Evolutionary conservation across 1,140 invertebrate genomes (phyloP), one percentile per base, ranked within the genome.

Genomic region (Druon quercuslanigerum): DNA sequence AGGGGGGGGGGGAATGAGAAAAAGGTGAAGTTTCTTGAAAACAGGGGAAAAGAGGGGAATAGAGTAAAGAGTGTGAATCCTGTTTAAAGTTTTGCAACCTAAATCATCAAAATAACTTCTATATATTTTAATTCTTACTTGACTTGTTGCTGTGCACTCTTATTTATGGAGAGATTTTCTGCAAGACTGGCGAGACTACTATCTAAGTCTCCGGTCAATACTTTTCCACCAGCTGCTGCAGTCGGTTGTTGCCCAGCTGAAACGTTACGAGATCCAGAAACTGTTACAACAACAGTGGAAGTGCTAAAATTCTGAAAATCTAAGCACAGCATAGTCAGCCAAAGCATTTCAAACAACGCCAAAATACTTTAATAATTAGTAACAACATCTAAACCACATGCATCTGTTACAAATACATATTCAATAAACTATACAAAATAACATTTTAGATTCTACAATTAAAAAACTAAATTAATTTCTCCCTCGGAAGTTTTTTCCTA

Each of bases 81-180:
- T n/a, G n/a, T n/a, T n/a, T n/a, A n/a, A n/a, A n/a, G n/a, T n/a
- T n/a, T n/a, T n/a, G n/a, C n/a, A n/a, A n/a, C n/a, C n/a, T n/a
- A n/a, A n/a, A n/a, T n/a, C n/a, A n/a, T n/a, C n/a, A n/a, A n/a
- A n/a, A n/a, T n/a, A n/a, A n/a, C n/a, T n/a, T n/a, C n/a, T n/a
- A 54, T 72, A 54, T 56, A 77, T 71, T 60, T 33, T 74, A 80
- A 46, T 75, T 74, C 94, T 93, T 92, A 96, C 95, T 96, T 95
- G 80, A 94, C 93, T 85, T 93, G 92, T 77, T 92, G 92, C 78
- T 94, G 92, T n/a, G 93, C 93, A 82, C 93, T 93, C 90, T 96
- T 97, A 89, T 97, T 97, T 79, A 98, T 98, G 86, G 96, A 95
- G 74, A 98, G 93, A 92, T 98, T 98, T 91, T 97, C 96, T 77